Base-by-base conservation (phyloP, 2,113 vertebrate genomes). In the Dascyllus trimaculatus region DNA sequence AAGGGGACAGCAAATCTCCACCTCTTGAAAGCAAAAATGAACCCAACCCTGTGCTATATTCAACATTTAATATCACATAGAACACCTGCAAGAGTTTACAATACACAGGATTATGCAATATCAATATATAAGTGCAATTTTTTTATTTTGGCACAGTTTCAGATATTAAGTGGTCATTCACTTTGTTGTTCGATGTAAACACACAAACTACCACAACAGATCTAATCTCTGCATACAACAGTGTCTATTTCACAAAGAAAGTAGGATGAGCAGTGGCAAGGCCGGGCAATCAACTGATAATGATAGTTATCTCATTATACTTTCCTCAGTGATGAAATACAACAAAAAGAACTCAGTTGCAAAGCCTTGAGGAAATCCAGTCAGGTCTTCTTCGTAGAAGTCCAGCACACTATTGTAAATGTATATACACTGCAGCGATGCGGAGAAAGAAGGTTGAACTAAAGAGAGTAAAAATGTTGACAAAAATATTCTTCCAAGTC, bases 101-200 rank as follows among this genome's bases (percentile, higher is more conserved):
- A 80, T 52, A 85, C 75, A 84, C 74, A 80, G 26, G 56, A 76
- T 77, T 76, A 71, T 82, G 59, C 57, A 60, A 74, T 71, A 60
- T 71, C 19, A 35, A 79, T 52, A 69, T 81, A 24, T 11, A 85
- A 82, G 70, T 90, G 75, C 72, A 86, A 67, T 2, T 52, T 48
- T 24, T 66, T 32, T 82, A 80, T 29, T 87, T 90, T 88, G 76
- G 75, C 86, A 90, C 78, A 83, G 79, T 88, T 81, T 86, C 26
- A 69, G 53, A 85, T 63, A 67, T 46, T 11, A 71, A 52, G 81
- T 72, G 75, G 71, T 77, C 40, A 54, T n/a, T 69, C 64, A 73
- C 67, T 74, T 77, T 3, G 49, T 60, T 81, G 71, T 80, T 83
- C 18, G 14, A 64, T 66, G 76, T 78, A 86, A 83, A 84, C 76